Base-by-base conservation (phyloP, 2,888 invertebrate species). In the Gastrophysa polygoni region DNA sequence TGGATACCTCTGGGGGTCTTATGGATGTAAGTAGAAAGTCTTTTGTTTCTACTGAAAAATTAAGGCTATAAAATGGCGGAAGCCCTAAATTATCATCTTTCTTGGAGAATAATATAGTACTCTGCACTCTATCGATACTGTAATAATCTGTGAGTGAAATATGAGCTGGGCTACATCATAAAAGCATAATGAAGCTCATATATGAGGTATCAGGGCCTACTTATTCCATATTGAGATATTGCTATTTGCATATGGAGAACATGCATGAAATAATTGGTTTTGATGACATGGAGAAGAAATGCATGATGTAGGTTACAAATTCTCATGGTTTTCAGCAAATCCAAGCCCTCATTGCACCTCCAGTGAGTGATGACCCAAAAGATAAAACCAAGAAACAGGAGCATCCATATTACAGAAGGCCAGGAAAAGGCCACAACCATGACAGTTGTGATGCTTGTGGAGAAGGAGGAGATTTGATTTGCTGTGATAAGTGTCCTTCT, bases 401-500 rank as follows among this genome's bases (percentile, higher is more conserved):
- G 10, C 93, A 93, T 83, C 92, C 92, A 1, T 93, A 93, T 75
- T 93, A 91, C 76, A 91, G 92, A 78, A 84, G 92, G 64, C 92
- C 93, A 67, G 93, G 93, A n/a, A 89, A 91, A 75, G 93, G 93
- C 6, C 93, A 93, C 77, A 96, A 96, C 82, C 93, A 92, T 78
- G 96, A 97, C 78, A 90, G 90, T 69, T 98, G 98, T 78, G 96
- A 96, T 83, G 92, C 95, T 57, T 98, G 98, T 80, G 88, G 91
- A 57, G 97, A 97, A 84, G 96, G 96, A 29, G 97, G 98, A 1
- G 95, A 96, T 81, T 84, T 98, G 34, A 89, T 98, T 61, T 97
- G 96, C 81, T 98, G 98, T 80, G 97, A 98, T 81, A 90, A 91
- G 67, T 98, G 98, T 75, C 96, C 96, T 0, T 94, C 95, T 28